Evolutionary conservation across 2,113 vertebrate genomes (phyloP), one percentile per base, ranked within the genome.

Genomic region (Ctenodactylus gundi): DNA sequence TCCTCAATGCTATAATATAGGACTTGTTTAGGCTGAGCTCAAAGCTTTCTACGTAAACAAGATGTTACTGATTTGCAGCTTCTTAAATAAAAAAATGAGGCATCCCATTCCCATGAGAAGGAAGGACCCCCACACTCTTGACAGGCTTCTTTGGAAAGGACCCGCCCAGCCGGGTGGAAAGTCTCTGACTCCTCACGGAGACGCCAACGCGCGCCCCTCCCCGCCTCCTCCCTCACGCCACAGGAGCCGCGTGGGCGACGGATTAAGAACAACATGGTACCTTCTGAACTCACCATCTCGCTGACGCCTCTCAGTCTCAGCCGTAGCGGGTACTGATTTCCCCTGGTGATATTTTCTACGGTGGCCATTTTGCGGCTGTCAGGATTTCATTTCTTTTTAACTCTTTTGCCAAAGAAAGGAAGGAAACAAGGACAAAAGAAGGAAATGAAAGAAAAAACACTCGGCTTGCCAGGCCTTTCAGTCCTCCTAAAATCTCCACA

Each of bases 371-470:
- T 84, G n/a, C 44, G 23, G 67, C 18, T 77, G 4, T 89, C 77
- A 90, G 51, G 53, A 70, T 85, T 88, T 90, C 55, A 93, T 72
- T 29, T n/a, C 67, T 44, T 90, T 80, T 85, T 21, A 85, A 70
- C 34, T 62, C 72, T 12, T 89, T 75, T 84, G 25, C 55, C 3
- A 21, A 83, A 62, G 25, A 46, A 85, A 44, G 11, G 34, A 53
- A 83, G 6, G 39, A 46, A 29, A 12, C 27, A 46, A 15, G 13
- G 34, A 23, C 46, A n/a, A 80, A 58, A 60, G 11, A 21, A 8
- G 31, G 44, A 83, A 14, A n/a, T 68, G 83, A 77, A 29, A 21
- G 36, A 80, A 55, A 9, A 6, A n/a, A 12, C 65, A n/a, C 36
- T 80, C 17, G 23, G 6, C 44, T 39, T 60, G 10, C 80, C 81